Base-by-base conservation (phyloP, 2,888 invertebrate species). In the Apamea crenata region DNA sequence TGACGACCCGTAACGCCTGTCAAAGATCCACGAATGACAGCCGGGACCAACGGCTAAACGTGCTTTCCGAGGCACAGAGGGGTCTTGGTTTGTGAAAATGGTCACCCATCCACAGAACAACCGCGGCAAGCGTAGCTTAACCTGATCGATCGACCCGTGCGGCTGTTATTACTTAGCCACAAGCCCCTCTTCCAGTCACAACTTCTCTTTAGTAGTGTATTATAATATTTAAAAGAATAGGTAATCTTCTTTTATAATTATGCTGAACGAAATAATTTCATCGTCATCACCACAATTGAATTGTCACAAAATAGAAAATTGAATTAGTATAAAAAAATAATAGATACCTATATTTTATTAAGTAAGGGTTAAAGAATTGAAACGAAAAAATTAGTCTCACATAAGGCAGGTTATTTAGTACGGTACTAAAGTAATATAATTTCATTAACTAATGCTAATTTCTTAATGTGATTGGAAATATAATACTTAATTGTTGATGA, bases 391-490 rank as follows among this genome's bases (percentile, higher is more conserved):
- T 44, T 44, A n/a, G 36, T n/a, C 32, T 59, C 21, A 14, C 21
- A 7, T 32, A 36, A 8, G 0, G 2, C 25, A 25, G 25, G 6
- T 36, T 36, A 14, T 6, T 65, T 36, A 10, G 10, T 18, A 25
- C 25, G 21, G 5, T 65, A 65, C 36, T 7, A 44, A 21, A 72
- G 32, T 12, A 65, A 36, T 6, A 40, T 7, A 65, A 10, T 36
- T 53, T 72, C 44, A 4, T 47, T 53, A 10, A 53, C 4, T 29
- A 29, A 44, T 36, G 63, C 63, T 44, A 32, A 78, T 70, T 80
- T 61, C n/a, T n/a, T 61, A 16, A 40, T 21, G 32, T 47, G 10
- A 25, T 50, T 59, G 3, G 36, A 67, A 81, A 66, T 81, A 80
- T 66, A 50, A 68, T 47, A 47, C 44, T 36, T n/a, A n/a, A n/a